These are phyloP conservation scores for Microplitis demolitor DNA, from an alignment of 1,140 invertebrate species.

Conservation along the genomic window DNA sequence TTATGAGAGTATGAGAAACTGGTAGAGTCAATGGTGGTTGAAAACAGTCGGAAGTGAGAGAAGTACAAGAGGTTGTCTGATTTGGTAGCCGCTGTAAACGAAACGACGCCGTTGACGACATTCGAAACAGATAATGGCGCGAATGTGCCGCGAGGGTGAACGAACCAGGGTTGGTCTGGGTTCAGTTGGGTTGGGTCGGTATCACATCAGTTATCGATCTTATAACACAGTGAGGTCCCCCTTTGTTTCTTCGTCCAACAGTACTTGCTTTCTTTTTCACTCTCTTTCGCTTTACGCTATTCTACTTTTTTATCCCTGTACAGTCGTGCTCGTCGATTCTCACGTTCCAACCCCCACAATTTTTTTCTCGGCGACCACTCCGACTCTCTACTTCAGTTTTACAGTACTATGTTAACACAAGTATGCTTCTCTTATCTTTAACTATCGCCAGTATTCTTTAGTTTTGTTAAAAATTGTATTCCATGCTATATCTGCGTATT, in stretches of 20 bases:
- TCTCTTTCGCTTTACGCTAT: slow-evolving; percentile 29
- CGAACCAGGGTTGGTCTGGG: slow-evolving; percentile 55
- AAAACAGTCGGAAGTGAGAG: slow-evolving; percentile 15
- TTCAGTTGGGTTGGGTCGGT: slow-evolving; percentile 41
- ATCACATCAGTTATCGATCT: slow-evolving; percentile 43
- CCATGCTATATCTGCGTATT: too few relatives aligned
- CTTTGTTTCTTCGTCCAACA: slow-evolving; percentile 33
- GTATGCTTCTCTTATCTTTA: background rate
- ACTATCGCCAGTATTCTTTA: slow-evolving; percentile 1
- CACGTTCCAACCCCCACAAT: slow-evolving; percentile 26
- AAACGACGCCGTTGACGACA: slow-evolving; percentile 59
- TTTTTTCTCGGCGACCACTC: slow-evolving; percentile 23
- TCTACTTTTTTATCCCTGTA: slow-evolving; percentile 30
- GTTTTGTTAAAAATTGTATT: background rate
- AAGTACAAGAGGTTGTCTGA: slow-evolving; percentile 11
- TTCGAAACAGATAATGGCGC: slow-evolving; percentile 61
- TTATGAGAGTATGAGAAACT: background rate
- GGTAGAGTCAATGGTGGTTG: background rate
- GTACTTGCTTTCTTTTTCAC: slow-evolving; percentile 15
- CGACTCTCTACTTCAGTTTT: slow-evolving; percentile 4
- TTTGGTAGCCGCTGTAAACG: slow-evolving; percentile 48
- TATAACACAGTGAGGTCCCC: slow-evolving; percentile 35
- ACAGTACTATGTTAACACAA: background rate
- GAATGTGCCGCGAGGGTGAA: slow-evolving; percentile 60
- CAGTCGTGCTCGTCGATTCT: slow-evolving; percentile 34